Percentiles rank a stretch among this genome's conserved stretches.
Evolutionary conservation across 1,140 invertebrate species (phyloP).

Genomic region (Platyscapa corneri): DNA sequence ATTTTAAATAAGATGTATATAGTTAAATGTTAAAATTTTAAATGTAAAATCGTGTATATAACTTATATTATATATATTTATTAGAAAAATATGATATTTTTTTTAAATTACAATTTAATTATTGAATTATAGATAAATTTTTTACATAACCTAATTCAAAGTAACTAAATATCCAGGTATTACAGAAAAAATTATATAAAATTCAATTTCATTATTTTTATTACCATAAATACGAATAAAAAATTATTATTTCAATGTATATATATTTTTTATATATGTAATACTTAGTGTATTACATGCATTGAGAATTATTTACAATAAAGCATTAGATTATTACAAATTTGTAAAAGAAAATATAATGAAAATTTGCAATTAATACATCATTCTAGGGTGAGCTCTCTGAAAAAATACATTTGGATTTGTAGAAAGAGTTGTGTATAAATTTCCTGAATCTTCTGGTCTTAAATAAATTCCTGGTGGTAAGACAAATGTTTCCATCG

Average conservation of each 20-base stretch:
- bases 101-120: too few relatives aligned
- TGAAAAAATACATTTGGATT: conserved; percentile 91
- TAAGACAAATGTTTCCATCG: conserved; percentile 69
- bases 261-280: conserved; percentile 13
- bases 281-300: conserved; percentile 39
- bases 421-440: conserved; percentile 87
- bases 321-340: not conserved
- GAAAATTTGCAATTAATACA: conserved; percentile 78
- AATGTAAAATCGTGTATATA: too few relatives aligned
- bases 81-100: too few relatives aligned
- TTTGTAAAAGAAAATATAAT: not conserved
- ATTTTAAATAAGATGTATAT: too few relatives aligned
- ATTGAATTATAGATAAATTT: too few relatives aligned
- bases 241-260: not conserved
- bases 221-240: conserved; percentile 16
- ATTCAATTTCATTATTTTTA: not conserved
- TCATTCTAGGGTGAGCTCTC: conserved; percentile 87
- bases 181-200: too few relatives aligned
- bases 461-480: conserved; percentile 82
- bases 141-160: too few relatives aligned
- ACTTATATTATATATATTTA: too few relatives aligned
- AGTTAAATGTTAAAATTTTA: too few relatives aligned
- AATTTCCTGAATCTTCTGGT: conserved; percentile 83
- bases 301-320: conserved; percentile 30
- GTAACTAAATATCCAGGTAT: too few relatives aligned